These are phyloP conservation scores for Rhabdophis nuchalis DNA, from an alignment of 2,797 vertebrate species.

Conservation along the genomic window DNA sequence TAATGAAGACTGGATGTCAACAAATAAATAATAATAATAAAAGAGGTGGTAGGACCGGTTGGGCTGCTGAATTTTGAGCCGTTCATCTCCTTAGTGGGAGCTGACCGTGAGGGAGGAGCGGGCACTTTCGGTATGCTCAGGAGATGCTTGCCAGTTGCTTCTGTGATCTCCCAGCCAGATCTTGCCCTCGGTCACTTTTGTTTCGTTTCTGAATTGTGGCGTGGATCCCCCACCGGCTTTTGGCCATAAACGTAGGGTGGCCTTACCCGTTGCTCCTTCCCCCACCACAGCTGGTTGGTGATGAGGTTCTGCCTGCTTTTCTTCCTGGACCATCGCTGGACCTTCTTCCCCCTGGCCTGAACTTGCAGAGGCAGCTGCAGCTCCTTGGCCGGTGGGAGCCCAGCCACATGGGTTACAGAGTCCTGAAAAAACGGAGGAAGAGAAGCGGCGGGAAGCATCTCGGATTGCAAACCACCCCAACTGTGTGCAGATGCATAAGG, in stretches of 20 bases:
- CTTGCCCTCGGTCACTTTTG: not conserved
- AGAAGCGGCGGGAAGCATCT: not conserved
- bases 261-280: not conserved
- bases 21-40: not conserved
- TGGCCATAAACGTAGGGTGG: rapidly evolving
- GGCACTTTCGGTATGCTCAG: not conserved
- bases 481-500: too few relatives aligned
- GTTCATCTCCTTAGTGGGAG: not conserved
- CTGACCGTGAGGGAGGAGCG: not conserved
- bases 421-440: not conserved
- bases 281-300: not conserved
- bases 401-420: not conserved
- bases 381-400: not conserved
- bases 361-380: not conserved
- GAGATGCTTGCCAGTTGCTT: not conserved
- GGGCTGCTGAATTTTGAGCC: not conserved
- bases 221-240: not conserved
- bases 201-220: not conserved
- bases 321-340: not conserved
- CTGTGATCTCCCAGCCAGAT: not conserved
- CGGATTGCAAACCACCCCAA: too few relatives aligned
- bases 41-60: not conserved
- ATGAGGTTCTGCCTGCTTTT: not conserved
- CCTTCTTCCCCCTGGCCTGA: not conserved
- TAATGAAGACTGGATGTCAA: not conserved